phyloP scores from a whole-genome alignment of 1,140 invertebrate species.

The Cotesia typhae region DNA sequence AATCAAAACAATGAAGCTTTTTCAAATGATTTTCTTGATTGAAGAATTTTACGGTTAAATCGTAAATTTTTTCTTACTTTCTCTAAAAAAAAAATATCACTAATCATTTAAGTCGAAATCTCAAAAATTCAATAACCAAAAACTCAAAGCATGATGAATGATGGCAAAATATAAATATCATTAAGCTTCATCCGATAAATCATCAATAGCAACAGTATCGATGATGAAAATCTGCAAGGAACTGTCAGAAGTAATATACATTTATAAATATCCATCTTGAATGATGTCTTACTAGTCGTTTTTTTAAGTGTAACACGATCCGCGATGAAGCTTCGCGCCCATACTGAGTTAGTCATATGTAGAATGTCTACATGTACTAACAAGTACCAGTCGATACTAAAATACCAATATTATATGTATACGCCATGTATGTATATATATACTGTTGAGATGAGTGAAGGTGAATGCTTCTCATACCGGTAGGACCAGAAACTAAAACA shows the following conservation, averaged over 20 bases:
- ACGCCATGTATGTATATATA: too few species aligned
- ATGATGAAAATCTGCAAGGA: conserved; percentile 9
- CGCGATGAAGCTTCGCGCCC: conserved; percentile 29
- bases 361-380: too few species aligned
- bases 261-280: neutral
- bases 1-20: too few species aligned
- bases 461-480: neutral
- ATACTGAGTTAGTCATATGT: too few species aligned
- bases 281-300: neutral
- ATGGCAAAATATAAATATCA: neutral
- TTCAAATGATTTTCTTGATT: too few species aligned
- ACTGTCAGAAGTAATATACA: conserved; percentile 1
- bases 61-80: too few species aligned
- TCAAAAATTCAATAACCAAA: too few species aligned
- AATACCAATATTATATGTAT: too few species aligned
- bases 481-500: conserved; percentile 29
- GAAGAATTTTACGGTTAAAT: too few species aligned
- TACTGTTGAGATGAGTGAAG: neutral
- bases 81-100: too few species aligned
- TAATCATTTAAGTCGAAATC: too few species aligned
- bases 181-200: neutral
- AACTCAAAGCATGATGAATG: too few species aligned
- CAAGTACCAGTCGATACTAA: neutral
- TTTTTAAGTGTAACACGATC: conserved; percentile 27
- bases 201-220: conserved; percentile 4